Base-by-base conservation (phyloP, 2,888 invertebrate species). In the Selenia dentaria region DNA sequence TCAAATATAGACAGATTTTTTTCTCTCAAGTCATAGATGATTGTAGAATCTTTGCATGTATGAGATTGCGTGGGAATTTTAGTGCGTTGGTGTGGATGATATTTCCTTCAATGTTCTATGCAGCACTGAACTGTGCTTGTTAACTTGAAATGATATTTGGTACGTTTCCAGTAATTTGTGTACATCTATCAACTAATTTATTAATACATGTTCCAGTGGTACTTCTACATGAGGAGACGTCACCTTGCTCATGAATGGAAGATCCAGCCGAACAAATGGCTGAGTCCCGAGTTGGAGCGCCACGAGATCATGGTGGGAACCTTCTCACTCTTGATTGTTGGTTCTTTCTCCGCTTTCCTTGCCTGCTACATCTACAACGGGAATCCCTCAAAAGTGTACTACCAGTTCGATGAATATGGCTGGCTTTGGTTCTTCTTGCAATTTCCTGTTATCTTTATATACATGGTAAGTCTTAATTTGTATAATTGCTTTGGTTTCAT, bases 251-350 rank as follows among this genome's bases (percentile, higher is more conserved):
- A 93, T 36, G 93, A 93, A 56, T 95, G 95, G 95, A 95, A 95
- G 79, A 93, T 94, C 54, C 95, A 95, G 67, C 95, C 95, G 0
- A 88, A 87, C 27, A 94, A 94, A 54, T 95, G 94, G 92, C 63
- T 95, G 6, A 77, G 92, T 0, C 92, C 94, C 0, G 93, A 94
- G 43, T 74, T 95, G 38, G 94, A 95, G 64, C 83, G 92, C 2
- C 93, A 95, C 57, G 95, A 95, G 79, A 94, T 95, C 53, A 78
- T 93, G 62, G 64, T 93, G 2, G 95, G 95, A 0, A 91, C 92
- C 0, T 3, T 92, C 1, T 92, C 93, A 0, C 84, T 95, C 11
- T 51, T 93, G 9, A 29, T 92, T 29, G 91, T 87, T 0, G 92
- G 93, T 1, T 77, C 86, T 0, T 79, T 92, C 57, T 93, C 94